Evolutionary conservation across 1,140 invertebrate species (phyloP).

Genomic region (Nilaparvata lugens): DNA sequence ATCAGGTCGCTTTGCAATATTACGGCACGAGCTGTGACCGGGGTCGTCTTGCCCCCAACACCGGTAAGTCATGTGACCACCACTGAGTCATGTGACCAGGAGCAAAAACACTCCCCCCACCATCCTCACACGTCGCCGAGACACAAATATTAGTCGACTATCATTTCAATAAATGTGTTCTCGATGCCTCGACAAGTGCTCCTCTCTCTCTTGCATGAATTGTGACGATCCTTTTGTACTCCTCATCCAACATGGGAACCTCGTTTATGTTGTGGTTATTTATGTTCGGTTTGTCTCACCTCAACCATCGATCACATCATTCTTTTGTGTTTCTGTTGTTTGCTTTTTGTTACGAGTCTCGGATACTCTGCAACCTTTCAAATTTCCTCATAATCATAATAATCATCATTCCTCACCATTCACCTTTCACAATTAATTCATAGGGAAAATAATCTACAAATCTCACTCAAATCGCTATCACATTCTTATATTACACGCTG

Average conservation of each 20-base stretch:
- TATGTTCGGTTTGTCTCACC: neutral
- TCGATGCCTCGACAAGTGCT: neutral
- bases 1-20: constrained; percentile 36
- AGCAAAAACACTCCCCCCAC: constrained; percentile 12
- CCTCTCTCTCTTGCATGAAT: neutral
- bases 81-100: constrained; percentile 19
- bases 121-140: neutral
- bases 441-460: too few relatives aligned
- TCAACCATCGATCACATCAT: neutral
- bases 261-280: neutral
- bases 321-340: neutral
- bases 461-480: too few relatives aligned
- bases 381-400: too few relatives aligned
- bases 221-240: neutral
- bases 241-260: neutral
- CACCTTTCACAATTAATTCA: too few relatives aligned
- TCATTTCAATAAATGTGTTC: neutral
- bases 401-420: too few relatives aligned
- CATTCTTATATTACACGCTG: too few relatives aligned
- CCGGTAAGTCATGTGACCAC: constrained; percentile 43
- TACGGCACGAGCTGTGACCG: constrained; percentile 41
- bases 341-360: neutral
- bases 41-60: constrained; percentile 37
- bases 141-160: neutral
- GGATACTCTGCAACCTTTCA: too few relatives aligned